Evolutionary conservation across 2,797 vertebrate genomes (phyloP).

Genomic region (Rhabdomys pumilio): DNA sequence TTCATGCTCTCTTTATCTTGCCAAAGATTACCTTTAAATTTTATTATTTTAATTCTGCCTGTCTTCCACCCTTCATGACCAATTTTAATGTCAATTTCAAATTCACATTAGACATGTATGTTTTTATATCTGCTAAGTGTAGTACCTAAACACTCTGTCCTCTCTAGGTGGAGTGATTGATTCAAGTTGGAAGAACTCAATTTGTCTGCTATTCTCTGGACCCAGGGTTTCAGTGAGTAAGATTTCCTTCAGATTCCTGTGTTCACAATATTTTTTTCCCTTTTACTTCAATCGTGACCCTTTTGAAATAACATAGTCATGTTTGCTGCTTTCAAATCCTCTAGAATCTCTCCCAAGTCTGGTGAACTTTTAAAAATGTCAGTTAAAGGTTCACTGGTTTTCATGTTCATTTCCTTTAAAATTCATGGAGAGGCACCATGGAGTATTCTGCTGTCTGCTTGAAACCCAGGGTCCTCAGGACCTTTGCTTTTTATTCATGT

Average conservation of each 20-base stretch:
- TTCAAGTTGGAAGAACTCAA: slow-evolving; percentile 39
- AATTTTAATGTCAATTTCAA: slow-evolving; percentile 20
- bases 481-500: slow-evolving; percentile 76
- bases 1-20: background rate
- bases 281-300: slow-evolving; percentile 77
- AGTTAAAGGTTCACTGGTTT: slow-evolving; percentile 89
- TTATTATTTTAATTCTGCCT: slow-evolving; percentile 10
- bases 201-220: slow-evolving; percentile 21
- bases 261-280: slow-evolving; percentile 50
- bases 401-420: slow-evolving; percentile 86
- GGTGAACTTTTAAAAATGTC: slow-evolving; percentile 89
- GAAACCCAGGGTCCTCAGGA: slow-evolving; percentile 37
- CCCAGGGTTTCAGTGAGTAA: slow-evolving; percentile 41
- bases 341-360: slow-evolving; percentile 86
- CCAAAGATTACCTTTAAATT: slow-evolving; percentile 13
- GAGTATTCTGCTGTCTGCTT: slow-evolving; percentile 66
- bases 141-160: background rate
- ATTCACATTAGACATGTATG: background rate
- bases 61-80: background rate
- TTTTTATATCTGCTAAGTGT: background rate
- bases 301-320: slow-evolving; percentile 85
- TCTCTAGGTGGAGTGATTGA: slow-evolving; percentile 1
- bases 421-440: slow-evolving; percentile 81
- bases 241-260: slow-evolving; percentile 62
- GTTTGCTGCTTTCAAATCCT: slow-evolving; percentile 87